Percentiles rank a stretch among this genome's conserved stretches.
These are phyloP conservation scores for Oncorhynchus nerka DNA, from an alignment of 2,113 vertebrate genomes.

Conservation along the genomic window DNA sequence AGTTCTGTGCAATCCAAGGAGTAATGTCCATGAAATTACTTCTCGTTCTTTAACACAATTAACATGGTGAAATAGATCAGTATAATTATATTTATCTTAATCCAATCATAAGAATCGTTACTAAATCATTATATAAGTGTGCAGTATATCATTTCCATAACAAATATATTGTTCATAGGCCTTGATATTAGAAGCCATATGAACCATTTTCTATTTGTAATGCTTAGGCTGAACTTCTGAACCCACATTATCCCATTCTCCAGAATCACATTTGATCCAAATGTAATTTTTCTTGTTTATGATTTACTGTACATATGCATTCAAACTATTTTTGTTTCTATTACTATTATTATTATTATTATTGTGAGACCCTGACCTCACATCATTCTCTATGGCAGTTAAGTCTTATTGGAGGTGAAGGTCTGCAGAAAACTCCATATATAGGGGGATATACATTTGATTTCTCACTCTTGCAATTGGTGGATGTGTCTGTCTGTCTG, in stretches of 20 bases:
- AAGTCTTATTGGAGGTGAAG: constrained; percentile 66
- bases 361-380: constrained; percentile 50
- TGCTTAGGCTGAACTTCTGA: constrained; percentile 69
- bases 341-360: constrained; percentile 46
- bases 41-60: constrained; percentile 25
- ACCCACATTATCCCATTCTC: constrained; percentile 61
- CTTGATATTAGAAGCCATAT: constrained; percentile 20
- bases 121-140: constrained; percentile 43
- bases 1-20: not conserved
- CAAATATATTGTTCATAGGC: constrained; percentile 33
- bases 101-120: constrained; percentile 50
- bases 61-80: constrained; percentile 27
- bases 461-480: constrained; percentile 18
- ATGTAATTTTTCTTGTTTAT: constrained; percentile 54
- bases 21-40: not conserved
- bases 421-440: constrained; percentile 31
- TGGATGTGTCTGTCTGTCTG: not conserved
- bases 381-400: constrained; percentile 49
- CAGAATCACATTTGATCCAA: constrained; percentile 31
- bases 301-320: constrained; percentile 62
- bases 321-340: constrained; percentile 63
- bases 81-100: constrained; percentile 54
- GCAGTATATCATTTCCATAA: constrained; percentile 51
- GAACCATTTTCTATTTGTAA: constrained; percentile 48
- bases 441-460: constrained; percentile 34